Base-by-base conservation (phyloP, 2,113 vertebrate genomes). In the Pangasianodon hypophthalmus region DNA sequence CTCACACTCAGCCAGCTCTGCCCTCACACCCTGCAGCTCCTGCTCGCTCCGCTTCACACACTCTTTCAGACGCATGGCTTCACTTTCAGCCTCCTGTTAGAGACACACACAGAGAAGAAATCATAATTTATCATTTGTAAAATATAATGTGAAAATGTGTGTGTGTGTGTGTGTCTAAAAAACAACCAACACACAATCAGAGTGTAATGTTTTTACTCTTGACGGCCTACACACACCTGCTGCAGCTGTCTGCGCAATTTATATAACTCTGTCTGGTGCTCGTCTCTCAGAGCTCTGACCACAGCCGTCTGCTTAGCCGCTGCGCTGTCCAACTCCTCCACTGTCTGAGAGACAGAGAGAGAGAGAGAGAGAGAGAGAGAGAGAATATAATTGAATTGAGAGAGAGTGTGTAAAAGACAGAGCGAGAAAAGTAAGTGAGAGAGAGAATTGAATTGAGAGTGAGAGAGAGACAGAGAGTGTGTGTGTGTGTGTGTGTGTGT, bases 251-350 rank as follows among this genome's bases (percentile, higher is more conserved):
- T 71, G 87, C 29, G 93, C 19, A 95, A 87, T 71, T 88, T 91
- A 88, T 41, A 80, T 4, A 96, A 89, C 32, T 94, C 93, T 0
- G 93, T 91, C 24, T 52, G 87, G 73, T 92, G 94, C 90, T 97
- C 95, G 87, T 95, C 91, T 87, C 91, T 94, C 44, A 96, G 94
- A 52, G 94, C 91, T 80, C 67, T 75, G 0, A 73, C 91, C 54
- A 95, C 80, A 0, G 82, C 92, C 0, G 86, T 85, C 88, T 96
- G 89, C 10, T 93, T 91, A 13, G 91, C 93, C 82, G 89, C 92
- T 89, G 94, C 92, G 87, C 95, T 94, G 26, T 21, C 77, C 92
- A 96, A 95, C 37, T 95, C 92, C 91, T 90, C 85, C 69, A 97
- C 90, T 71, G 62, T 97, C 91, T 37, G 0, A 54, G 16, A 69